phyloP scores from a whole-genome alignment of 37 sponge, comb jelly and placozoan species.

The Amphimedon queenslandica region DNA sequence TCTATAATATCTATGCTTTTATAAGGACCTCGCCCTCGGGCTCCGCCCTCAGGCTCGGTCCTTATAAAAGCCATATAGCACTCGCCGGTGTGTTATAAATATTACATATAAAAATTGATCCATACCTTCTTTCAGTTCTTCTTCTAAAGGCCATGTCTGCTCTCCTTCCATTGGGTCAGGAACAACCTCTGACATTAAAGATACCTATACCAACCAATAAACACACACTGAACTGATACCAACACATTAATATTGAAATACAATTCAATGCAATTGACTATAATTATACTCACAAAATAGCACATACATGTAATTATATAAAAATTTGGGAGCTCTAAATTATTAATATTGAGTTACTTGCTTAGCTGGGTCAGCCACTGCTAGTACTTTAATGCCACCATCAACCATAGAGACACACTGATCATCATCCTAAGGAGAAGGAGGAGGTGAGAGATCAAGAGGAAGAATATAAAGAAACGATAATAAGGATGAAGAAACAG shows the following conservation, averaged over 20 bases:
- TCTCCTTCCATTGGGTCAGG: constrained; percentile 96
- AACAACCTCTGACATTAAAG: constrained; percentile 65
- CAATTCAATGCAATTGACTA: no score
- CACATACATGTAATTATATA: not conserved
- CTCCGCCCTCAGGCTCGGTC: no score
- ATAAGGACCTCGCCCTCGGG: no score
- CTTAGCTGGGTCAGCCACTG: constrained; percentile 64
- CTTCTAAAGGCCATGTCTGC: constrained; percentile 98
- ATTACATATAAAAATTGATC: constrained; percentile 18
- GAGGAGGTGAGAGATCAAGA: no score
- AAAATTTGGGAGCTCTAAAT: not conserved
- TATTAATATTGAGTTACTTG: constrained; percentile 37
- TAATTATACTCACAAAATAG: not conserved
- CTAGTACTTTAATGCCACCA: constrained; percentile 46
- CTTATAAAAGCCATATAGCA: no score
- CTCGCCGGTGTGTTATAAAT: no score
- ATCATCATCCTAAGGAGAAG: no score
- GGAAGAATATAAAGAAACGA: no score
- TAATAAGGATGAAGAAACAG: no score
- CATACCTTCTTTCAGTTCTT: constrained; percentile 75
- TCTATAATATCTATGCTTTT: no score
- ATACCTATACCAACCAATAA: constrained; percentile 57
- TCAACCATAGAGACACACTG: constrained; percentile 29
- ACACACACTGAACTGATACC: not conserved
- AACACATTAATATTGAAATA: no score